These are phyloP conservation scores for Prosopocoilus inquinatus DNA, from an alignment of 2,888 invertebrate species.

Conservation along the genomic window DNA sequence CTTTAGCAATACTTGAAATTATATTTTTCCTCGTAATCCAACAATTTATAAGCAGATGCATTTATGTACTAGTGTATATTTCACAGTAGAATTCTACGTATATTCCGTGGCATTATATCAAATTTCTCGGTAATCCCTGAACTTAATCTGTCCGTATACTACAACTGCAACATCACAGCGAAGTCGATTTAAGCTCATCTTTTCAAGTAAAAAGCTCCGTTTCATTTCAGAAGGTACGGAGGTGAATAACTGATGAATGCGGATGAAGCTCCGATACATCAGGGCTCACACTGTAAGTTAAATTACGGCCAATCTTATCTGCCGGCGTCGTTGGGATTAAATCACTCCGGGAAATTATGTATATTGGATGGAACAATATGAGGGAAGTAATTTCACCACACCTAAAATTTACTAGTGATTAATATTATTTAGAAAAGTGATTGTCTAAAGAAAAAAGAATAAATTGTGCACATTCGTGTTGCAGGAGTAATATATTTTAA, in stretches of 20 bases:
- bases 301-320: constrained; percentile 10
- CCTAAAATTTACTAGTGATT: no score
- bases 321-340: constrained; percentile 5
- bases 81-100: no score
- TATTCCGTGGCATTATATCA: not conserved
- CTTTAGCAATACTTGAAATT: no score
- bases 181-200: constrained; percentile 1
- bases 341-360: constrained; percentile 11
- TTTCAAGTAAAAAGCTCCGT: constrained; percentile 1
- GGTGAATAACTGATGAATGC: constrained; percentile 8
- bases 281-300: constrained; percentile 13
- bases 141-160: not conserved
- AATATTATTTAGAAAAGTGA: no score
- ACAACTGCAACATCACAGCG: not conserved
- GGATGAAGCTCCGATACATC: constrained; percentile 12
- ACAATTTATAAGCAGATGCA: no score
- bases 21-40: no score
- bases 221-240: constrained; percentile 1
- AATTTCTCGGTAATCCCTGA: not conserved
- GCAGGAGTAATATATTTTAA: no score
- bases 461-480: no score
- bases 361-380: constrained; percentile 1
- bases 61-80: no score
- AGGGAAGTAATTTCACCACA: not conserved
- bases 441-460: no score